A percentile compares a stretch with the other conserved stretches of the same genome.
These are phyloP conservation scores for Myioborus miniatus DNA, from an alignment of 2,797 vertebrate species.

Conservation along the genomic window DNA sequence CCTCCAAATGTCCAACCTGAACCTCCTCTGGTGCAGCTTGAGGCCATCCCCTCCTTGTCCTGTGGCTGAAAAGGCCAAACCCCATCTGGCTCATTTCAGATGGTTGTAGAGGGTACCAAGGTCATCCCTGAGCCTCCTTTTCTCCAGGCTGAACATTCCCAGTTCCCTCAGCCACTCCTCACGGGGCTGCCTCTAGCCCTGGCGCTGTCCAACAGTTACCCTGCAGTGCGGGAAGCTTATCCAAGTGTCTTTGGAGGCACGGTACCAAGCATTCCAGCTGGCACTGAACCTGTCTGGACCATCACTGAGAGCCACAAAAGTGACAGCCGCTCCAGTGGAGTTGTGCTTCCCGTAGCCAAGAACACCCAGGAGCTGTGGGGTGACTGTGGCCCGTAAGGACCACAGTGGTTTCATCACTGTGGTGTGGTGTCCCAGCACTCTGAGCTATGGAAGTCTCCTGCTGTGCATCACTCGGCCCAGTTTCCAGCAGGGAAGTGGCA, in stretches of 20 bases:
- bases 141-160: background rate
- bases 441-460: fast-evolving
- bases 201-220: background rate
- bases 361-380: fast-evolving
- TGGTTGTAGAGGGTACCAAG: fast-evolving
- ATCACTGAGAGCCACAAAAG: fast-evolving
- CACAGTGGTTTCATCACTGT: fast-evolving
- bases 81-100: background rate
- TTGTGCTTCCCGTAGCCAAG: fast-evolving
- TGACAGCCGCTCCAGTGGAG: fast-evolving
- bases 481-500: background rate
- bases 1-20: background rate
- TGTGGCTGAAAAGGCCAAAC: too few species aligned
- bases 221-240: background rate
- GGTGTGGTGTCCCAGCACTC: fast-evolving
- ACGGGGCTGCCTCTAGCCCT: background rate
- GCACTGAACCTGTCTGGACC: background rate
- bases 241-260: background rate
- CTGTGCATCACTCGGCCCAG: fast-evolving
- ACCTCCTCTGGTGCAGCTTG: too few species aligned
- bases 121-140: background rate
- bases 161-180: background rate
- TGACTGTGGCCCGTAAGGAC: fast-evolving
- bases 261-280: background rate
- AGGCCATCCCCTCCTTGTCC: background rate